Evolutionary conservation across 2,113 vertebrate species (phyloP), one percentile per base, ranked within the genome.

Genomic region (Gnathonemus echidnorhynchus): DNA sequence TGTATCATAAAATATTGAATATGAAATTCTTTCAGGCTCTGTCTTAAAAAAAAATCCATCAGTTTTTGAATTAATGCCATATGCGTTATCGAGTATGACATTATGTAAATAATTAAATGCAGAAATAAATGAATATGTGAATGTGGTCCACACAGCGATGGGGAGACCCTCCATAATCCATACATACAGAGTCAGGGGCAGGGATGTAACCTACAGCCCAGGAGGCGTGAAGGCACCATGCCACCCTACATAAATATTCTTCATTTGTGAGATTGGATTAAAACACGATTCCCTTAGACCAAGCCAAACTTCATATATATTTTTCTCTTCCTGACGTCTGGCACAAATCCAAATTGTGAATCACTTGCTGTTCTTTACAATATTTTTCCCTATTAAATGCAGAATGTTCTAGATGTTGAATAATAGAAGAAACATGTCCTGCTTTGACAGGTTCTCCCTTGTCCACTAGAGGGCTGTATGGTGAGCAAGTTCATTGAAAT

Each of bases 341-440:
- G n/a, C 62, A 70, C n/a, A 70, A 39, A 39, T 80, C 35, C 35
- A 80, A 80, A 17, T 21, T 80, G 35, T 80, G 74, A 42, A 80
- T 80, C 62, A 70, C 31, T 70, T 70, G 10, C 10, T 11, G 62
- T 70, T 70, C 17, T 80, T 80, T 77, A 6, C 35, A 39, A 5
- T 39, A 17, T 19, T 24, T 48, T 39, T 39, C 39, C 42, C 7
- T 3, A 10, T 53, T 87, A 52, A 52, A 31, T 27, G 13, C 48
- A 86, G 84, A 31, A 87, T 50, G 50, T 87, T 87, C 86, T 87
- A 19, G 86, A 87, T 24, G 31, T 52, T 86, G n/a, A 31, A 50
- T 17, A 27, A 50, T 17, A 6, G 49, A 48, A 24, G 83, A 87
- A 35, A 35, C n/a, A 35, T 0, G 8, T 52, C 4, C 50, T 53